Evolutionary conservation across 2,797 vertebrate species (phyloP), one percentile per base, ranked within the genome.

Genomic region (Leucoraja ocellata): DNA sequence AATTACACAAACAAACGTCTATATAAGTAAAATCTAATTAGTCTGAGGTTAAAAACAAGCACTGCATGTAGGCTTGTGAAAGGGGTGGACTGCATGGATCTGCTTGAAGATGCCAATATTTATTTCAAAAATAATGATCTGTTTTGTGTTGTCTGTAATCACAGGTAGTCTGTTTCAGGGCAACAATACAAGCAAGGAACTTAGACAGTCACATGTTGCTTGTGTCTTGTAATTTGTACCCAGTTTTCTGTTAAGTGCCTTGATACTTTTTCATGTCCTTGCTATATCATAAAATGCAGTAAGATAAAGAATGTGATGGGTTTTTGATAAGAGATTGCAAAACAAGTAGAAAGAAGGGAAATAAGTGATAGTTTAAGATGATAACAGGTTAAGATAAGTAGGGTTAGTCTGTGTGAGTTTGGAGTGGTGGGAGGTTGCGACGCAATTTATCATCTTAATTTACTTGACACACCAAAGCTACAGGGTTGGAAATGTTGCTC

Each of bases 161-260:
- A 23, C 63, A 88, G 58, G 4, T 86, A 86, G 14, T 21, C 84
- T 68, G n/a, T 23, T 18, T 68, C 84, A 88, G 63, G 63, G 84
- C 84, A 88, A 88, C 84, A 65, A 36, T 63, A 88, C 16, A n/a
- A 36, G n/a, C 63, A 36, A 68, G 63, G 16, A 21, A 88, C 68
- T 23, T 88, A 88, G 63, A 36, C 84, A 88, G 36, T 68, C 84
- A 68, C n/a, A 68, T n/a, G 63, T 88, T 88, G 63, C n/a, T 88
- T 28, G 61, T 7, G n/a, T 65, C 58, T 88, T 36, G 61, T 88
- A 7, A 36, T 36, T 16, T 88, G 84, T 88, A 46, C 61, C 61
- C 32, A 68, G n/a, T 88, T 88, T 68, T 68, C n/a, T 88, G 84
- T 88, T 78, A 78, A 78, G 77, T 78, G 77, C 77, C 77, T 78